A percentile compares a stretch with the other conserved stretches of the same genome.
Conservation (phyloP, 1,140 invertebrate species). For the Drosophila elegans region DNA sequence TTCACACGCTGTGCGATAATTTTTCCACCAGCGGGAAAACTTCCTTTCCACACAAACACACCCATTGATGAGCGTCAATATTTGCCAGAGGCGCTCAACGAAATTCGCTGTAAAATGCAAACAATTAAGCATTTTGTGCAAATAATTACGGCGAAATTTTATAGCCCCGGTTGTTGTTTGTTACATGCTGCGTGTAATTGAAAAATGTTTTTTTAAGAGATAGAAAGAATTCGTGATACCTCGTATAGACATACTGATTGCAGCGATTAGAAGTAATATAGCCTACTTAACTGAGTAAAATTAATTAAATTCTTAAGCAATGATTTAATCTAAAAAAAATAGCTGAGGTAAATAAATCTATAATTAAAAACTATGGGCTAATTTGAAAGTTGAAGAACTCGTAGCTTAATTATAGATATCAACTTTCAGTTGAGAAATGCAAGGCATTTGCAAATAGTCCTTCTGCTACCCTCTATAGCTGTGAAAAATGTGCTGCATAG, state of each 20-base stretch:
- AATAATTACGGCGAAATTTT: constrained; percentile 70
- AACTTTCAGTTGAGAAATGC: too few relatives aligned
- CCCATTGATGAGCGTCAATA: constrained; percentile 63
- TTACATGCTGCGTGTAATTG: constrained; percentile 75
- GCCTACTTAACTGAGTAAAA: too few relatives aligned
- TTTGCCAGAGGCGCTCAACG: constrained; percentile 52
- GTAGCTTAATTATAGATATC: too few relatives aligned
- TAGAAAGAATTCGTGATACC: constrained; percentile 15
- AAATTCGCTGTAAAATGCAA: constrained; percentile 76
- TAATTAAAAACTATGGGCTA: too few relatives aligned
- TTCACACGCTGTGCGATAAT: constrained; percentile 66
- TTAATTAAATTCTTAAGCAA: too few relatives aligned
- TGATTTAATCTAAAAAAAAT: too few relatives aligned
- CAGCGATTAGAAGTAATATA: too few relatives aligned
- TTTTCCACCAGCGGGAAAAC: constrained; percentile 55
- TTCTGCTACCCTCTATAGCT: constrained; percentile 12
- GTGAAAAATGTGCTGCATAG: constrained; percentile 49
- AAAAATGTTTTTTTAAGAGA: constrained; percentile 35
- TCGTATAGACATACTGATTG: neutral
- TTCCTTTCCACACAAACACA: constrained; percentile 21
- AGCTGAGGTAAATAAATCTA: too few relatives aligned
- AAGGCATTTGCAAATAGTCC: neutral
- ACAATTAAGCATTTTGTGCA: constrained; percentile 79
- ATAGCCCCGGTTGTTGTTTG: constrained; percentile 47
- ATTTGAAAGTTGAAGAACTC: too few relatives aligned